Evolutionary conservation across 2,113 vertebrate species (phyloP).

Genomic region (Tachysurus vachellii): DNA sequence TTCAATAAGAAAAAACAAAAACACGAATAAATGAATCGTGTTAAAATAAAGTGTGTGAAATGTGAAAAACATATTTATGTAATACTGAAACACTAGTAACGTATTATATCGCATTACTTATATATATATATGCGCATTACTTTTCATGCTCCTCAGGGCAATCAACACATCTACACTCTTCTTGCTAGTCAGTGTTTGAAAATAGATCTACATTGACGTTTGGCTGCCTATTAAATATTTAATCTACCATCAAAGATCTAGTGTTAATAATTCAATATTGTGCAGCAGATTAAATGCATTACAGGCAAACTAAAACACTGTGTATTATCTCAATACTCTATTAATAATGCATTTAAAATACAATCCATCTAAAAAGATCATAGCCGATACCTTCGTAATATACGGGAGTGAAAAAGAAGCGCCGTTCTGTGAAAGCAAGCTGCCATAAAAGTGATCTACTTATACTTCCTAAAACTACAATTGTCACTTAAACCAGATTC

Average conservation of each 20-base stretch:
- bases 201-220: not conserved
- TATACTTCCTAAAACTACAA: not conserved
- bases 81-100: not conserved
- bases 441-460: not conserved
- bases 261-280: constrained; percentile 2
- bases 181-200: not conserved
- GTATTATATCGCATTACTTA: not conserved
- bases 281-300: not conserved
- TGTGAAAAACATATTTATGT: not conserved
- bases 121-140: no score
- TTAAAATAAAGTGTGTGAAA: not conserved
- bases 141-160: not conserved
- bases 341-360: not conserved
- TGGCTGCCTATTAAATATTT: not conserved
- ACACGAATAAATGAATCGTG: not conserved
- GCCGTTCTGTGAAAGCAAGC: not conserved
- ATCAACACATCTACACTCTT: not conserved
- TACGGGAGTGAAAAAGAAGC: not conserved
- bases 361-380: not conserved
- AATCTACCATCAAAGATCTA: not conserved
- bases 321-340: no score
- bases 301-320: not conserved
- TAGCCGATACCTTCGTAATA: not conserved
- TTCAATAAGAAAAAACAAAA: not conserved
- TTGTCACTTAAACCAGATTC: not conserved